Base-by-base conservation (phyloP, 2,113 vertebrate genomes). In the Micronisus gabar region DNA sequence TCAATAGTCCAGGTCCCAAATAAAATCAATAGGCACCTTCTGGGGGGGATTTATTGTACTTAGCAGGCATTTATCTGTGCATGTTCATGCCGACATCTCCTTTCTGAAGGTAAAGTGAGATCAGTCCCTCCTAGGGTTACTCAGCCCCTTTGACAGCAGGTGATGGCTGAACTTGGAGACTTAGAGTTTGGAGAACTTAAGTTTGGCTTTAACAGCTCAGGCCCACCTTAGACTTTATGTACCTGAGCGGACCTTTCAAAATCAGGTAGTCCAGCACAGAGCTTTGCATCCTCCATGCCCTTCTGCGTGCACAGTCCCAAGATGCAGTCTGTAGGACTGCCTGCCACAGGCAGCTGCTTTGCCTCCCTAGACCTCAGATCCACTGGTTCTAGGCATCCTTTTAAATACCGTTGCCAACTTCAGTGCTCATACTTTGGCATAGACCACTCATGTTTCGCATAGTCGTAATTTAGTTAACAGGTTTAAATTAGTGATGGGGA, bases 41-140 rank as follows among this genome's bases (percentile, higher is more conserved):
- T 88, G 32, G 22, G 58, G 43, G 12, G 29, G 14, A 6, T 81
- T 90, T 82, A 66, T 83, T 88, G 34, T 50, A 30, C 30, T 79
- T 92, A 88, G 58, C 12, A 68, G 43, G 36, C 34, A 61, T 76
- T 74, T 66, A 36, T 66, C 50, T 75, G 15, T 41, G 36, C 1
- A 0, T 11, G 22, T 30, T 50, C 21, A 22, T 73, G 13, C 19
- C 1, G 1, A 18, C 27, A 41, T 6, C 48, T 75, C 17, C 40
- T 32, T 45, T 66, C 47, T 47, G 65, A 66, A 82, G n/a, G 10
- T 41, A 20, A 65, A 90, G 29, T 21, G 70, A 79, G 18, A 53
- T 66, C n/a, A n/a, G 27, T n/a, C 55, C 30, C 21, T 86, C 20
- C 43, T 23, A 15, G 43, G 20, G 17, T 3, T 88, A 13, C 38